Percentiles rank a stretch among this genome's conserved stretches.
Evolutionary conservation across 2,113 vertebrate species (phyloP).

Genomic region (Engraulis encrasicolus): DNA sequence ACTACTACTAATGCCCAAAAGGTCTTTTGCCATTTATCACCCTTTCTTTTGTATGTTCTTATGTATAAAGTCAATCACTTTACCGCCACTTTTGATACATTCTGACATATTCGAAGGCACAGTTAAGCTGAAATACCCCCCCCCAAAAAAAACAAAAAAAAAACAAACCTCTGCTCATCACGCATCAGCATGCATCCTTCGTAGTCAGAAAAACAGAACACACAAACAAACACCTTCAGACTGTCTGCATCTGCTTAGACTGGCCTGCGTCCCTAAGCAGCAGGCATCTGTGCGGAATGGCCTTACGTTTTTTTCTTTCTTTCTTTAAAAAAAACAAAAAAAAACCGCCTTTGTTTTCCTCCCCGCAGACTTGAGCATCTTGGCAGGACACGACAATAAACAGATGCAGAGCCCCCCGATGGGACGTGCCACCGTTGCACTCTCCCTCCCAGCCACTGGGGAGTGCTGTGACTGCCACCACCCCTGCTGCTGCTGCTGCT

Average conservation of each 20-base stretch:
- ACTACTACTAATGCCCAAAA: no score
- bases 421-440: conserved; percentile 39
- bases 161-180: no score
- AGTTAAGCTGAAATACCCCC: no score
- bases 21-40: no score
- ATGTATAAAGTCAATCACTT: no score
- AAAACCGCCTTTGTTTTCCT: neutral
- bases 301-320: neutral
- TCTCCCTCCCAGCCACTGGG: conserved; percentile 54
- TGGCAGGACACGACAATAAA: conserved; percentile 6
- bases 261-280: neutral
- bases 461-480: conserved; percentile 47
- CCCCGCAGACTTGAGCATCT: neutral
- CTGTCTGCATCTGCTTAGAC: neutral
- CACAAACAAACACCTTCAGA: no score
- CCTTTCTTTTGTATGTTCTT: no score
- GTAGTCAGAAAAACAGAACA: neutral
- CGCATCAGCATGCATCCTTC: no score
- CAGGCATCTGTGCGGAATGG: neutral
- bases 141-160: no score
- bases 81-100: no score
- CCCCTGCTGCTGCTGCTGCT: conserved; percentile 11
- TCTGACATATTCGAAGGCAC: no score
- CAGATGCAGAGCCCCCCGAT: neutral
- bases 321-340: no score